These are phyloP conservation scores for Siphlonurus alternatus DNA, from an alignment of 2,888 invertebrate genomes.

Conservation along the genomic window DNA sequence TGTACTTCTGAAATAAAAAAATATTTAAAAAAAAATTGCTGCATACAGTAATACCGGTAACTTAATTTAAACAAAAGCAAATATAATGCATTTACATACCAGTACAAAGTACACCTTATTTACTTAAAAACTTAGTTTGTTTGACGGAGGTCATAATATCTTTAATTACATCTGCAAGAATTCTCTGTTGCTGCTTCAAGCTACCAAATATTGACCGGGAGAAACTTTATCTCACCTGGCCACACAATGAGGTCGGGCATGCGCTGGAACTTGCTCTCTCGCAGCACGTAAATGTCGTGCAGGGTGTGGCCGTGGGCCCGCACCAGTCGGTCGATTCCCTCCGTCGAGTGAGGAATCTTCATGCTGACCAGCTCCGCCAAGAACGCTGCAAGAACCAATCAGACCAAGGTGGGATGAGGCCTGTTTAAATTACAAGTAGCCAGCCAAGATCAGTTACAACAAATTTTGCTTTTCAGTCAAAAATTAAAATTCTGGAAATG, in stretches of 20 bases:
- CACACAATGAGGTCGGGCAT: constrained; percentile 90
- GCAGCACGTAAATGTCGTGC: constrained; percentile 66
- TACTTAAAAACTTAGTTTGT: no score
- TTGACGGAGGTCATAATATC: no score
- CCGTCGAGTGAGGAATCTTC: constrained; percentile 43
- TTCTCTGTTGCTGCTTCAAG: not conserved
- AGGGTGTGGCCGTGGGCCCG: constrained; percentile 88
- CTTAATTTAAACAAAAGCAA: no score
- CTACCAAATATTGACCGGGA: no score
- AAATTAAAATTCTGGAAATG: no score
- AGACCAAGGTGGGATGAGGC: not conserved
- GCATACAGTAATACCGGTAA: no score
- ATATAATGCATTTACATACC: no score
- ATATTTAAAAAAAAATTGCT: not conserved
- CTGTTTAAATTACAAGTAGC: not conserved
- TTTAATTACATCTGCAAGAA: not conserved
- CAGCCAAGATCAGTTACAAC: not conserved
- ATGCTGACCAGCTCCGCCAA: constrained; percentile 36
- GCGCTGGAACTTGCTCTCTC: constrained; percentile 47
- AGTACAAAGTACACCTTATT: no score
- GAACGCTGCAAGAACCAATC: constrained; percentile 29
- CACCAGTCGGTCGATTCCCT: constrained; percentile 69
- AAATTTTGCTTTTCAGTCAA: not conserved
- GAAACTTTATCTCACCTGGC: constrained; percentile 59
- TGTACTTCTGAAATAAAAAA: constrained; percentile 22